Percentiles rank a stretch among this genome's conserved stretches.
Evolutionary conservation across 1,140 invertebrate genomes (phyloP).

Genomic region (Lucilia cuprina): DNA sequence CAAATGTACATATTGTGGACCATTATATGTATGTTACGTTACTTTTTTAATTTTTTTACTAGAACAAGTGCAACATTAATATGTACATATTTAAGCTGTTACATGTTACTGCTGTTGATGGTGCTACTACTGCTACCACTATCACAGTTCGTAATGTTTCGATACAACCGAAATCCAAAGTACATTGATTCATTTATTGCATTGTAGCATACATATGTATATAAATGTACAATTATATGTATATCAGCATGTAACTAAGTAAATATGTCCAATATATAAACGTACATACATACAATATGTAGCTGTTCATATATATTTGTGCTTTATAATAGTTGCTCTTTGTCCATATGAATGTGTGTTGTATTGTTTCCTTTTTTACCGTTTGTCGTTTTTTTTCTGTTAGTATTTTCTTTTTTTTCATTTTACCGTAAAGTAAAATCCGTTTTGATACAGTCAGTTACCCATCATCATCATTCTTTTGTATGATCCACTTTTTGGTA

Average conservation of each 20-base stretch:
- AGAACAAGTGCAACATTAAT: neutral
- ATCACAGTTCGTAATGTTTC: neutral
- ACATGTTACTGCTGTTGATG: neutral
- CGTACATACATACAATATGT: no score
- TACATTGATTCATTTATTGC: neutral
- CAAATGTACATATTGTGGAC: neutral
- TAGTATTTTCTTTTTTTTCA: neutral
- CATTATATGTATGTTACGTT: neutral
- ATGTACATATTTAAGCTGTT: conserved; percentile 3
- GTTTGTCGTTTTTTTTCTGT: neutral
- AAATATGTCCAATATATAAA: no score
- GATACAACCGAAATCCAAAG: neutral
- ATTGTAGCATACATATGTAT: no score
- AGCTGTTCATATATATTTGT: no score
- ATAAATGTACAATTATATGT: neutral
- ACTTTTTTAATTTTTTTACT: no score
- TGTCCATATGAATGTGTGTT: no score
- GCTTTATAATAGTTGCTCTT: no score
- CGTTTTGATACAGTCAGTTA: conserved; percentile 2
- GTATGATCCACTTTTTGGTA: neutral
- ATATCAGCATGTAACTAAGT: no score
- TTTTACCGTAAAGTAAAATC: neutral
- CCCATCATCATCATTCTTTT: conserved; percentile 14
- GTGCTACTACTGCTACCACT: neutral
- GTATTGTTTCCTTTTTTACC: neutral